Evolutionary conservation across 2,888 invertebrate species (phyloP).

Genomic region (Rhagonycha fulva): DNA sequence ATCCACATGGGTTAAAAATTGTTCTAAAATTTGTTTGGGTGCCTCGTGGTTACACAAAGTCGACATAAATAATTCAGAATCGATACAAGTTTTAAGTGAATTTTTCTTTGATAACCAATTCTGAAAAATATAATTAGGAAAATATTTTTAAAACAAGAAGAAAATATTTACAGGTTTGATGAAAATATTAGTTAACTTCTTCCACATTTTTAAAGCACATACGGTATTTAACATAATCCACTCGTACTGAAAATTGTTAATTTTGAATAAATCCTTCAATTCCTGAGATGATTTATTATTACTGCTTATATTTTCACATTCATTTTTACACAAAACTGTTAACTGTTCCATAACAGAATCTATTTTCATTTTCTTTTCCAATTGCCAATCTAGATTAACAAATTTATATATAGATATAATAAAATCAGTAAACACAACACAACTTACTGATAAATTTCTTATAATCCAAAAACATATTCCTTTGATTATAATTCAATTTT

Average conservation of each 20-base stretch:
- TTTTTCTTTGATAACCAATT: constrained; percentile 59
- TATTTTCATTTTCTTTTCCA: constrained; percentile 39
- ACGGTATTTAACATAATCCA: constrained; percentile 49
- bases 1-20: constrained; percentile 44
- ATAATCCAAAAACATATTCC: constrained; percentile 40
- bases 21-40: constrained; percentile 54
- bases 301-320: constrained; percentile 39
- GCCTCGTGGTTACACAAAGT: constrained; percentile 47
- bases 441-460: constrained; percentile 43
- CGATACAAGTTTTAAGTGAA: constrained; percentile 45
- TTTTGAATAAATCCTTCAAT: constrained; percentile 46
- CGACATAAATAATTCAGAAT: constrained; percentile 44
- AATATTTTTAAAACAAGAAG: not conserved
- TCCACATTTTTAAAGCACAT: constrained; percentile 45
- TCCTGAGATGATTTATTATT: constrained; percentile 38
- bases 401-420: no score
- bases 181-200: constrained; percentile 42
- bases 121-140: constrained; percentile 45
- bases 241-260: constrained; percentile 48
- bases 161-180: constrained; percentile 42
- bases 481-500: constrained; percentile 38
- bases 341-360: constrained; percentile 45
- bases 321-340: constrained; percentile 41
- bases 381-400: constrained; percentile 47
- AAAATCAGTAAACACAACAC: not conserved